A percentile compares a stretch with the other conserved stretches of the same genome.
Conservation (phyloP, 1,140 invertebrate species). For the Zaprionus capensis region DNA sequence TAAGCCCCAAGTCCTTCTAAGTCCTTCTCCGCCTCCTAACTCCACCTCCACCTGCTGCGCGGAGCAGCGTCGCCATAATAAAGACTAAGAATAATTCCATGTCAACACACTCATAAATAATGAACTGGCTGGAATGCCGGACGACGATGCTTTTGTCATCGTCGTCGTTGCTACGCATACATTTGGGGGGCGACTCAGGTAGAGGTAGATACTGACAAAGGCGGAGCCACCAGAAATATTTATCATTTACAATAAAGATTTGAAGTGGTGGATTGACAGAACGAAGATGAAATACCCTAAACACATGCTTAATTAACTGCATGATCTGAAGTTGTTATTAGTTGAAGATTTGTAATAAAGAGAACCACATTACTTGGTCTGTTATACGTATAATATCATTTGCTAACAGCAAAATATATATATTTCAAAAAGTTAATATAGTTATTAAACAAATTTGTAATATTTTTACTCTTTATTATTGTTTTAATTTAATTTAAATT, state of each 20-base stretch:
- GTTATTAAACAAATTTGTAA: no score
- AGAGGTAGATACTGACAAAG: constrained; percentile 53
- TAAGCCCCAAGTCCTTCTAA: constrained; percentile 29
- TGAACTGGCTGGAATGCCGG: constrained; percentile 66
- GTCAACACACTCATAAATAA: constrained; percentile 84
- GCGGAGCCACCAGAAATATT: constrained; percentile 62
- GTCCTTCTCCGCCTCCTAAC: constrained; percentile 8
- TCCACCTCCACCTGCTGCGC: neutral
- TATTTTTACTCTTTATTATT: no score
- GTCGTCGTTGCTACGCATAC: constrained; percentile 37
- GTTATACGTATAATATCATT: no score
- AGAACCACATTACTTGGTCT: no score
- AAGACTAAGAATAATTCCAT: constrained; percentile 83
- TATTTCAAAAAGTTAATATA: no score
- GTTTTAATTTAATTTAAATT: neutral
- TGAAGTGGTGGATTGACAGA: neutral
- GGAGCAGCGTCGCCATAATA: constrained; percentile 58
- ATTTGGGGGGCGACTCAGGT: constrained; percentile 51
- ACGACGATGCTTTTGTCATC: constrained; percentile 36
- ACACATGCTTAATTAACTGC: neutral
- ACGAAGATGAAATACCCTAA: neutral
- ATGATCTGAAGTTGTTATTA: neutral
- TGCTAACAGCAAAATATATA: no score
- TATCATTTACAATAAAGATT: constrained; percentile 67
- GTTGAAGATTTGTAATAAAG: neutral